These are phyloP conservation scores for Phaetusa simplex DNA, from an alignment of 2,113 vertebrate species.

Conservation along the genomic window DNA sequence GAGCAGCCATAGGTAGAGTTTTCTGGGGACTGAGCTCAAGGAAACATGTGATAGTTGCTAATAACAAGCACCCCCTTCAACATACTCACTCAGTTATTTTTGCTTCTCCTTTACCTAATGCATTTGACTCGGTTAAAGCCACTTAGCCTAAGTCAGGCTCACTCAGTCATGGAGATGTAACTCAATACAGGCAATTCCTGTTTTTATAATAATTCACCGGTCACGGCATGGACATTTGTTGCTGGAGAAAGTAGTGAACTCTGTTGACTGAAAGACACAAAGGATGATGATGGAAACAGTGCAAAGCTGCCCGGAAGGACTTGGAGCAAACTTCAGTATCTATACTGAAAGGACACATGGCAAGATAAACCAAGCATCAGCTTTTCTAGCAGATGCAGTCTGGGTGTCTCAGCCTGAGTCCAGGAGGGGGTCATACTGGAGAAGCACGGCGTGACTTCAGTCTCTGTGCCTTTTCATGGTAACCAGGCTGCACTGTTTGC, in stretches of 20 bases:
- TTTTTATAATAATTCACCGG: background rate
- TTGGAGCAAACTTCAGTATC: background rate
- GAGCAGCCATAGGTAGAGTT: background rate
- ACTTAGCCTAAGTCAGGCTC: background rate
- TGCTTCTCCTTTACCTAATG: background rate
- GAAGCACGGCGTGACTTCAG: fast-evolving
- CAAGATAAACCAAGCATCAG: background rate
- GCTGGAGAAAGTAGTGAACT: background rate
- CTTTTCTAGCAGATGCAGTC: background rate
- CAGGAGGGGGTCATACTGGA: background rate
- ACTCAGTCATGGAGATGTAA: background rate
- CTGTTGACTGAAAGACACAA: background rate
- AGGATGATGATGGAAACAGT: background rate
- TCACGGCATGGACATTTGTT: background rate
- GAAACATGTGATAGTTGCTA: background rate
- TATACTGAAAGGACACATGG: background rate
- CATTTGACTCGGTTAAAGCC: background rate
- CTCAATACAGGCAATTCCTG: background rate
- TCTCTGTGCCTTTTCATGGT: background rate
- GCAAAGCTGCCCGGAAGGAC: background rate
- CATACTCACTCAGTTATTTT: background rate
- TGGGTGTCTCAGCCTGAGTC: background rate
- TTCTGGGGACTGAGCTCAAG: background rate
- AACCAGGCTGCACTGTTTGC: conserved; percentile 14
- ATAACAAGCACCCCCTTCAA: background rate